A percentile compares a stretch with the other conserved stretches of the same genome.
phyloP scores from a whole-genome alignment of 2,113 vertebrate genomes.

The Lophius piscatorius region DNA sequence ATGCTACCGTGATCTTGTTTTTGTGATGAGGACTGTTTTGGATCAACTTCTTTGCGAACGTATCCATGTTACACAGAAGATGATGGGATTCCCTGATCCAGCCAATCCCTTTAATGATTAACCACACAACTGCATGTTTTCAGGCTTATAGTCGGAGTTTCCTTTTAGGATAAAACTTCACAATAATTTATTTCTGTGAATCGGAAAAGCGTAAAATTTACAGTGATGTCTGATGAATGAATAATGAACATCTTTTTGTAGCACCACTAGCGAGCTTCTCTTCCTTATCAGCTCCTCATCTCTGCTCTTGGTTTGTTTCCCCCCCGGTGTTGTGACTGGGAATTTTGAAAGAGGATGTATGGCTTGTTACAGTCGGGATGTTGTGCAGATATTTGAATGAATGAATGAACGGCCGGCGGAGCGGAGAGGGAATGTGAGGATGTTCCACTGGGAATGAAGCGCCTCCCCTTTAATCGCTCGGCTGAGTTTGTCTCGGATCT shows the following conservation, averaged over 20 bases:
- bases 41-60: neutral
- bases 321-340: neutral
- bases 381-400: constrained; percentile 60
- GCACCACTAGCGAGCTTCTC: constrained; percentile 28
- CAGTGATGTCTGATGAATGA: constrained; percentile 59
- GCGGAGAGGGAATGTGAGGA: constrained; percentile 44
- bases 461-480: constrained; percentile 78
- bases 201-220: constrained; percentile 32
- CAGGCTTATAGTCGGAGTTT: neutral
- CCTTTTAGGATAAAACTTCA: neutral
- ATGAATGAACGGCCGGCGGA: constrained; percentile 71
- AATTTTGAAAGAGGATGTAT: constrained; percentile 3
- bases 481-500: constrained; percentile 61
- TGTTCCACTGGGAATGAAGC: constrained; percentile 62
- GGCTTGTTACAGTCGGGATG: constrained; percentile 36
- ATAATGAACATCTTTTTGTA: constrained; percentile 60
- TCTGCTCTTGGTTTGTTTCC: constrained; percentile 7
- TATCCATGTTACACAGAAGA: neutral
- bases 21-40: constrained; percentile 7
- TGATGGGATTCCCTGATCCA: neutral
- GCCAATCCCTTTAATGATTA: neutral
- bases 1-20: constrained; percentile 12
- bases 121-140: constrained; percentile 10
- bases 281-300: neutral
- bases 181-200: neutral